Conservation (phyloP, 2,113 vertebrate species). For the Agelaius phoeniceus region DNA sequence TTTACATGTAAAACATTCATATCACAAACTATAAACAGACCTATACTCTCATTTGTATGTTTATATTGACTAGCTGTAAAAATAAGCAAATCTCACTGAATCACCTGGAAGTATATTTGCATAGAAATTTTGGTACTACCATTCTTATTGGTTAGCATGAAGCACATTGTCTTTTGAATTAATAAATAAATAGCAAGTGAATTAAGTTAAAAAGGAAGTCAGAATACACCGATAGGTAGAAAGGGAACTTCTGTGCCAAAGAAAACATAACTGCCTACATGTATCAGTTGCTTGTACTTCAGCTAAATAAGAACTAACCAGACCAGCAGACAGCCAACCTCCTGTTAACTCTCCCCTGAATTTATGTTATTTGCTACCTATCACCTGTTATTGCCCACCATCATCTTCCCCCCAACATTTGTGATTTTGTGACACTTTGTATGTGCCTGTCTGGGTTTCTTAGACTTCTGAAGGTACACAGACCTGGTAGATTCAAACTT, state of each 20-base stretch:
- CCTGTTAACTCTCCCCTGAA: background rate
- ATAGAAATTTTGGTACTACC: background rate
- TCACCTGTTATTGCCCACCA: background rate
- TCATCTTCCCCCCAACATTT: background rate
- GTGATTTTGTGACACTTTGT: background rate
- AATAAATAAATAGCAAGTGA: background rate
- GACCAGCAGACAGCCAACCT: background rate
- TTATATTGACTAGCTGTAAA: background rate
- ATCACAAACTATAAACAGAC: background rate
- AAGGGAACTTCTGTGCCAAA: background rate
- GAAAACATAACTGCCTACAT: background rate
- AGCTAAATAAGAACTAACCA: background rate
- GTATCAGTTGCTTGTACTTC: background rate
- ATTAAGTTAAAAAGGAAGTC: background rate
- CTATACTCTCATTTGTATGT: background rate
- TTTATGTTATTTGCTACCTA: background rate
- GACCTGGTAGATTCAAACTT: background rate
- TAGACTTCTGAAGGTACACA: background rate
- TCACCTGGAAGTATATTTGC: background rate
- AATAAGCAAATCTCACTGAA: background rate
- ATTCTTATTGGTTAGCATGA: background rate
- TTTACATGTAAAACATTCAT: background rate
- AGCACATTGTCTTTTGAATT: background rate
- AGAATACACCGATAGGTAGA: background rate
- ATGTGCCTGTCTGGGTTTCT: background rate